These are phyloP conservation scores for Oedothorax gibbosus DNA, from an alignment of 1,140 invertebrate species.

Conservation along the genomic window DNA sequence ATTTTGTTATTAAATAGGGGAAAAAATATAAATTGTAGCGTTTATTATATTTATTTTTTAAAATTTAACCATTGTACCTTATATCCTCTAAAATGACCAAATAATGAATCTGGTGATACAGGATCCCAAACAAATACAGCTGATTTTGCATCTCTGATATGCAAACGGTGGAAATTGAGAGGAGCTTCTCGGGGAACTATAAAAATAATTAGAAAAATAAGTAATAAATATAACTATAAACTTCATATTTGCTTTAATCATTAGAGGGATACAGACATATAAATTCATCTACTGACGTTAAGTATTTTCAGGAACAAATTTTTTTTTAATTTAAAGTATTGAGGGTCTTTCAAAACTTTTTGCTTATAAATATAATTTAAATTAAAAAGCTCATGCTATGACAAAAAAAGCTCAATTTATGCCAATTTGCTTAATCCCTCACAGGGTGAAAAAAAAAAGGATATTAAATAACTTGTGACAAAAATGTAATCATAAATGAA, in stretches of 20 bases:
- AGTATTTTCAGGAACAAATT: no score
- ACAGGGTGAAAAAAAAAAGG: background rate
- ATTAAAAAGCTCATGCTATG: no score
- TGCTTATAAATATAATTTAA: no score
- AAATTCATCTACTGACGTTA: no score
- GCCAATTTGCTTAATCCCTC: background rate
- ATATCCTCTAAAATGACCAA: conserved; percentile 93
- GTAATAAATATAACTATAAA: background rate
- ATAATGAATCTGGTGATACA: conserved; percentile 77
- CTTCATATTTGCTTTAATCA: background rate
- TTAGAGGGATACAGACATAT: no score
- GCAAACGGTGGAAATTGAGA: conserved; percentile 82
- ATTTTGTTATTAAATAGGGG: no score
- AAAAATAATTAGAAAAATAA: conserved; percentile 9
- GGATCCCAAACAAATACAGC: conserved; percentile 87
- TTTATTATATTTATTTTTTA: no score
- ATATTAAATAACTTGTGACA: background rate
- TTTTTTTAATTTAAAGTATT: no score
- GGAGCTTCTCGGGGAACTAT: conserved; percentile 80
- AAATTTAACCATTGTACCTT: conserved; percentile 72
- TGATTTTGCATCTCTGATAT: conserved; percentile 79
- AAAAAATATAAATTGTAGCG: no score
- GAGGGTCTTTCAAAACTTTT: no score
- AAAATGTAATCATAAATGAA: background rate
- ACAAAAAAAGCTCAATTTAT: background rate